phyloP scores from a whole-genome alignment of 2,888 invertebrate genomes.

The Deilephila porcellus region DNA sequence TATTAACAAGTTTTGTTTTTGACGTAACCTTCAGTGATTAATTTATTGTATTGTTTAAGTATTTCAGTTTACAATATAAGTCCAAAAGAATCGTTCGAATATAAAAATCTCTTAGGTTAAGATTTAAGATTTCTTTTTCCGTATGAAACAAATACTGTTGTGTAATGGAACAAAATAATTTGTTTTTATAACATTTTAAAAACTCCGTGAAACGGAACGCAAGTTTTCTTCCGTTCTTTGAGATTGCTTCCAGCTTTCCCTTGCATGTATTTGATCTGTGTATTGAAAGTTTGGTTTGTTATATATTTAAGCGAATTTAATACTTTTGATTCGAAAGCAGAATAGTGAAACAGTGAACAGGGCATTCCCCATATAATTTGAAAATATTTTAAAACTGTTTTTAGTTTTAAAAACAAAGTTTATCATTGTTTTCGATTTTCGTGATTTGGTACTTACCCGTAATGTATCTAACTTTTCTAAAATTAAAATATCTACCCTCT shows the following conservation, averaged over 20 bases:
- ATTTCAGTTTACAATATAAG: not conserved
- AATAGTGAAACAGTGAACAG: not conserved
- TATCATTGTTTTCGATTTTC: no score
- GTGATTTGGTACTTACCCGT: no score
- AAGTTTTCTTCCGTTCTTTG: not conserved
- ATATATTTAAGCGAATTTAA: not conserved
- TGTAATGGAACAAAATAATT: slow-evolving; percentile 3
- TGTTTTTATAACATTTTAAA: not conserved
- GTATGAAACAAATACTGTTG: slow-evolving; percentile 7
- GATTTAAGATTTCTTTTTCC: not conserved
- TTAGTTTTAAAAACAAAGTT: no score
- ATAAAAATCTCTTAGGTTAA: slow-evolving; percentile 23
- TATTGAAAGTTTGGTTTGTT: slow-evolving; percentile 10
- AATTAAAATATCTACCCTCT: not conserved
- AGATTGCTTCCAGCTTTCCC: slow-evolving; percentile 11
- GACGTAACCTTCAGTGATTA: slow-evolving; percentile 17
- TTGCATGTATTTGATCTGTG: not conserved
- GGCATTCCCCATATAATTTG: not conserved
- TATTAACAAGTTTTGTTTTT: slow-evolving; percentile 12
- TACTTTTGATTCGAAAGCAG: not conserved
- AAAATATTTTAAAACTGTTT: no score
- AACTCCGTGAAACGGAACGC: not conserved
- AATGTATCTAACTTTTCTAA: no score
- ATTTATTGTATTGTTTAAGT: slow-evolving; percentile 2
- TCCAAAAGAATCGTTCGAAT: slow-evolving; percentile 9